Evolutionary conservation across 1,140 invertebrate species (phyloP).

Genomic region (Philaenus spumarius): DNA sequence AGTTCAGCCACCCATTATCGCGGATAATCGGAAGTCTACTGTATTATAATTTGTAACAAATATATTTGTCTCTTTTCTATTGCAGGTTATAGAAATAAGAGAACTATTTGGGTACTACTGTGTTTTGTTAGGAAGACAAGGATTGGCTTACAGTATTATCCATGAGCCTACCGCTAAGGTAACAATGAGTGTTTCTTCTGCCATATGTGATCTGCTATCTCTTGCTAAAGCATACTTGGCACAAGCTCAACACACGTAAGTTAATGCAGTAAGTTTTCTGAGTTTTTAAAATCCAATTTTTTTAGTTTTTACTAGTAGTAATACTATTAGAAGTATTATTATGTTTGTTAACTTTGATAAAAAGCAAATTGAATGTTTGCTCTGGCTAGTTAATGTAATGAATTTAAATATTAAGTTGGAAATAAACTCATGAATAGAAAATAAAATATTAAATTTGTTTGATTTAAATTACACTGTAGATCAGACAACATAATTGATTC

Average conservation of each 20-base stretch:
- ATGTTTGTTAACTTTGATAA: no score
- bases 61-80: not conserved
- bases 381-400: no score
- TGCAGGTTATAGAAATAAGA: constrained; percentile 1
- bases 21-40: no score
- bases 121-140: not conserved
- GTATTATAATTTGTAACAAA: no score
- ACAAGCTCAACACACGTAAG: constrained; percentile 7
- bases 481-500: no score
- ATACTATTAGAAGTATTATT: no score
- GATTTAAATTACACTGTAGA: not conserved
- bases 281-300: no score
- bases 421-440: no score
- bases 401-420: not conserved
- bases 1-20: no score
- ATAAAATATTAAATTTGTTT: not conserved
- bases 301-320: no score
- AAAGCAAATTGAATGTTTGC: no score
- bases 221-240: not conserved
- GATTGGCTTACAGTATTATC: not conserved
- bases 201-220: not conserved
- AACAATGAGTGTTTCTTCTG: not conserved
- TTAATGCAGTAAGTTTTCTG: no score
- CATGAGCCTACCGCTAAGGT: not conserved
- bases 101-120: constrained; percentile 10